Evolutionary conservation across 1,140 invertebrate genomes (phyloP), one percentile per base, ranked within the genome.

Genomic region (Ceratina australensis): DNA sequence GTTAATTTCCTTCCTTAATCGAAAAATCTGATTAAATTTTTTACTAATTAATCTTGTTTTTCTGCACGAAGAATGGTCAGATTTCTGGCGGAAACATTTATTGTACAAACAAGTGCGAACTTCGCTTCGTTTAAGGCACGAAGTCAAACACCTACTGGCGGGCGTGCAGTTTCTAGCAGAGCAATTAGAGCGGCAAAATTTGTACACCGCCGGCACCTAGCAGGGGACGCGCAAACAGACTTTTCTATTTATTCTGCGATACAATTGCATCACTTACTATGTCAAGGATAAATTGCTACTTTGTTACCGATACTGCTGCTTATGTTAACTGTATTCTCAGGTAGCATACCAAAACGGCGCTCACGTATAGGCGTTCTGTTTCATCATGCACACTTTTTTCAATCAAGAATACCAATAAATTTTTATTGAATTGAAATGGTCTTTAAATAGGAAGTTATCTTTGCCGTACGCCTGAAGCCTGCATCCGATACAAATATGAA

Each of bases 161-260:
- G 33, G 10, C 20, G 28, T 50, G 50, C 18, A 16, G 7, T 66
- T 78, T 66, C 18, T 57, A 24, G 20, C 54, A 47, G 15, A n/a
- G 69, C 42, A 79, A 79, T 60, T 68, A 73, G 78, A 79, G 72
- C 72, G 71, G 71, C 63, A 74, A 73, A 42, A 65, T 54, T 60
- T 42, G 49, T 65, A 26, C 26, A 61, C n/a, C 42, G 59, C 22
- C 24, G 7, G 22, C 15, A 50, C 4, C 2, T 67, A 33, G 42
- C 28, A 22, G 52, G 52, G 26, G 47, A 54, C 57, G 16, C n/a
- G n/a, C 7, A 61, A 54, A 69, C 52, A 69, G 47, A 12, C 28
- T 28, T 57, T 28, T 56, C 33, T 47, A 67, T 33, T 67, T 50
- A 49, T 49, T 67, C 54, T 18, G 16, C 42, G 15, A 33, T n/a